Evolutionary conservation across 1,140 invertebrate genomes (phyloP).

Genomic region (Caerostris darwini): DNA sequence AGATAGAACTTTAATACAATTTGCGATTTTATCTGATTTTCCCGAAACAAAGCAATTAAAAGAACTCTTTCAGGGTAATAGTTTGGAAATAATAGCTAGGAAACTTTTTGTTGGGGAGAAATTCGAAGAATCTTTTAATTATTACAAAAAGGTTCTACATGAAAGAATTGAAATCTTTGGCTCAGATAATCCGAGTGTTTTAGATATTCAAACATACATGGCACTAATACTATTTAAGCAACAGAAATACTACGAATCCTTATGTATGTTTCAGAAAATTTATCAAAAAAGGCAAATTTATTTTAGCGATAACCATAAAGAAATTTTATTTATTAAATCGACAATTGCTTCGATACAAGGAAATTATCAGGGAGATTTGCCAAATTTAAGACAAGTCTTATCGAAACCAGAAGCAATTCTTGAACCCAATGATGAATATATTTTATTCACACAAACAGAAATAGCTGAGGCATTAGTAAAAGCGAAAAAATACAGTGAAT

Average conservation of each 20-base stretch:
- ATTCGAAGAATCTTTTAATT: conserved; percentile 45
- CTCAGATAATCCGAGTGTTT: too few relatives aligned
- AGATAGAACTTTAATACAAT: too few relatives aligned
- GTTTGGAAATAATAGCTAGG: neutral
- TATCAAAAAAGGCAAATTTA: neutral
- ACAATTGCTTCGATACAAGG: neutral
- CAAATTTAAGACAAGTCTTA: neutral
- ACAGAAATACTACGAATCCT: neutral
- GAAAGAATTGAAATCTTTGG: too few relatives aligned
- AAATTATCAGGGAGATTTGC: neutral
- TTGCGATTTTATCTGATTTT: neutral
- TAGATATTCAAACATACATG: too few relatives aligned
- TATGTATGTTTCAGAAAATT: too few relatives aligned
- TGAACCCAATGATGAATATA: neutral
- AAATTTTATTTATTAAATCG: too few relatives aligned
- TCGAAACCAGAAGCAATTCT: neutral
- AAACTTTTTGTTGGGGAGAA: neutral
- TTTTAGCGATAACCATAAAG: neutral
- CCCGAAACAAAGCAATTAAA: conserved; percentile 6
- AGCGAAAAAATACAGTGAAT: neutral
- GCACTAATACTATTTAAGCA: neutral
- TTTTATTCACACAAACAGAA: neutral
- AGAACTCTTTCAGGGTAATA: neutral
- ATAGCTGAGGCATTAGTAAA: neutral
- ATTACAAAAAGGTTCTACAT: conserved; percentile 13